Percentiles rank a stretch among this genome's conserved stretches.
phyloP scores from a whole-genome alignment of 2,113 vertebrate genomes.

The Halcyon malimbica region DNA sequence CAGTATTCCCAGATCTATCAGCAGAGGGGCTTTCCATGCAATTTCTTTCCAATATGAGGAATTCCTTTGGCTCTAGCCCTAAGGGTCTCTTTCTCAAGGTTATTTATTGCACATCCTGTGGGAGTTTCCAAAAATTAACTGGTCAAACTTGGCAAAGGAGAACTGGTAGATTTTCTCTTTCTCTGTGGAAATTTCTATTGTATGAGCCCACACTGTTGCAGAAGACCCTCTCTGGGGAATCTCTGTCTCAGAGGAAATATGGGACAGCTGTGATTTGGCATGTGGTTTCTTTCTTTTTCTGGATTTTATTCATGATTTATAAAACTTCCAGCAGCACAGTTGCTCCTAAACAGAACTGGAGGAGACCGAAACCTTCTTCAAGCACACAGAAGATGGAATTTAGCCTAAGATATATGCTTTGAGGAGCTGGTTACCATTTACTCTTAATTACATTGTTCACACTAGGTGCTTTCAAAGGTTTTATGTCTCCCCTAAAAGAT shows the following conservation, averaged over 20 bases:
- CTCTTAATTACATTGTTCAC: neutral
- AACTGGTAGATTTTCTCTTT: neutral
- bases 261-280: neutral
- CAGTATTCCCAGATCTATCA: neutral
- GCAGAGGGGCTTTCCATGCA: conserved; percentile 25
- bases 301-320: neutral
- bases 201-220: neutral
- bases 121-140: neutral
- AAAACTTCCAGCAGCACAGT: neutral
- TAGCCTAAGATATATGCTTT: neutral
- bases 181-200: neutral
- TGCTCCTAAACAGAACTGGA: neutral
- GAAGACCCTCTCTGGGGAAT: neutral
- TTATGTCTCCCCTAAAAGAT: neutral
- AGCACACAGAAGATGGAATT: neutral
- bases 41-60: neutral
- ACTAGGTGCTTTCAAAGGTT: neutral
- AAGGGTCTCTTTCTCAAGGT: neutral
- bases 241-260: neutral
- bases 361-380: neutral
- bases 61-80: conserved; percentile 16
- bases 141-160: neutral
- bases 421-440: neutral
- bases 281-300: neutral
- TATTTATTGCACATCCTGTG: neutral